Evolutionary conservation across 2,888 invertebrate genomes (phyloP).

Genomic region (Drosophila paramelanica): DNA sequence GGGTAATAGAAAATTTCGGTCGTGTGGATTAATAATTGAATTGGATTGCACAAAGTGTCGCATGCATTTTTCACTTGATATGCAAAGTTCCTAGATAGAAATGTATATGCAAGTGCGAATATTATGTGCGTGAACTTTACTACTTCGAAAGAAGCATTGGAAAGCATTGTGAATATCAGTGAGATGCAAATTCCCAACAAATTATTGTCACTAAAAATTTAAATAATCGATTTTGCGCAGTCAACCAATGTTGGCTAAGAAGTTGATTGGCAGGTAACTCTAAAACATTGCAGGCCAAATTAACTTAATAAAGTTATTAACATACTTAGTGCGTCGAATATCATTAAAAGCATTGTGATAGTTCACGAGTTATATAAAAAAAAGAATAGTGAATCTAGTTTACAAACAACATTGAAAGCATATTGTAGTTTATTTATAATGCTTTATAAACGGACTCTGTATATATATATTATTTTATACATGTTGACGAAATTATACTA

Average conservation of each 20-base stretch:
- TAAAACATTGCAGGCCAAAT: slow-evolving; percentile 31
- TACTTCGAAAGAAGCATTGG: background rate
- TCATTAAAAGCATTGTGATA: too few relatives aligned
- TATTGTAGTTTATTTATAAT: background rate
- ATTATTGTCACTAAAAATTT: slow-evolving; percentile 2
- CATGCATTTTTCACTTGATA: slow-evolving; percentile 56
- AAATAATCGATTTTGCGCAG: background rate
- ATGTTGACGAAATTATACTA: too few relatives aligned
- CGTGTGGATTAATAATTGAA: slow-evolving; percentile 75
- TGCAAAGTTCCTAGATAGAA: slow-evolving; percentile 29
- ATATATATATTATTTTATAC: slow-evolving; percentile 27
- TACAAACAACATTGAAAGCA: too few relatives aligned
- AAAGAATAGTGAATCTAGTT: too few relatives aligned
- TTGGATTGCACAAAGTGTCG: slow-evolving; percentile 65
- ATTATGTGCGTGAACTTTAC: background rate
- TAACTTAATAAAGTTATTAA: slow-evolving; percentile 36
- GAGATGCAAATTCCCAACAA: slow-evolving; percentile 17
- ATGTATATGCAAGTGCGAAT: background rate
- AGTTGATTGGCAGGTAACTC: slow-evolving; percentile 26
- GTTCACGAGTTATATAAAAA: too few relatives aligned
- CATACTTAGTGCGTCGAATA: slow-evolving; percentile 16
- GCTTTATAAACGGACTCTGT: slow-evolving; percentile 23
- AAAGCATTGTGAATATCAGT: slow-evolving; percentile 23
- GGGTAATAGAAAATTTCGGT: slow-evolving; percentile 47
- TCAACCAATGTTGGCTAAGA: background rate